Evolutionary conservation across 1,140 invertebrate species (phyloP).

Genomic region (Chironomus tepperi): DNA sequence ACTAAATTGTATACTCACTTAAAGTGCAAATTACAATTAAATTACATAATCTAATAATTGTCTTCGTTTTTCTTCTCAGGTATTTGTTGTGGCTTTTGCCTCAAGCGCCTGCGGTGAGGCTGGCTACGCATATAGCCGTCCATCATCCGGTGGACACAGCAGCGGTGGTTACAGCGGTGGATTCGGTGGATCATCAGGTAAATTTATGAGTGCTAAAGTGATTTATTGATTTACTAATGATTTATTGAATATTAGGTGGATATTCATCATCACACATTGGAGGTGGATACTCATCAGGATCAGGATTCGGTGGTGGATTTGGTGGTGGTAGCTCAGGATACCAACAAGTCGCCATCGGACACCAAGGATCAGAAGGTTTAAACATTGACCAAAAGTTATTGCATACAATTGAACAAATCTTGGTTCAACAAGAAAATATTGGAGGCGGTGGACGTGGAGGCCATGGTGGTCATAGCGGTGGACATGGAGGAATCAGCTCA

Average conservation of each 20-base stretch:
- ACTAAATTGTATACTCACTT: neutral
- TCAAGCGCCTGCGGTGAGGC: neutral
- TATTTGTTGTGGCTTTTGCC: neutral
- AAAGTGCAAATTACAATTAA: neutral
- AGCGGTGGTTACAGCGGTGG: neutral
- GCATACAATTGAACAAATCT: conserved; percentile 6
- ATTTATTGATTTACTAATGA: too few relatives aligned
- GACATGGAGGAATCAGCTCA: neutral
- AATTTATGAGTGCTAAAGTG: too few relatives aligned
- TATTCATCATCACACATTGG: too few relatives aligned
- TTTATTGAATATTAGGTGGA: too few relatives aligned
- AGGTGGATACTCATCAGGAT: neutral
- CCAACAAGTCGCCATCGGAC: neutral
- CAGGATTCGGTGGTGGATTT: neutral
- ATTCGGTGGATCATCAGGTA: neutral
- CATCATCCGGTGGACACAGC: neutral
- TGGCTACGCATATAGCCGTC: neutral
- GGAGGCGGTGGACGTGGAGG: neutral
- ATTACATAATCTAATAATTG: neutral
- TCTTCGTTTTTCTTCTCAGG: neutral
- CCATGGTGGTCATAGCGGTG: neutral
- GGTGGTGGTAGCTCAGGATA: neutral
- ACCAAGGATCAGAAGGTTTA: neutral
- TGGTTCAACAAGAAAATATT: neutral
- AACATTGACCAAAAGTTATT: neutral